phyloP scores from a whole-genome alignment of 1,140 invertebrate species.

The Theocolax elegans region DNA sequence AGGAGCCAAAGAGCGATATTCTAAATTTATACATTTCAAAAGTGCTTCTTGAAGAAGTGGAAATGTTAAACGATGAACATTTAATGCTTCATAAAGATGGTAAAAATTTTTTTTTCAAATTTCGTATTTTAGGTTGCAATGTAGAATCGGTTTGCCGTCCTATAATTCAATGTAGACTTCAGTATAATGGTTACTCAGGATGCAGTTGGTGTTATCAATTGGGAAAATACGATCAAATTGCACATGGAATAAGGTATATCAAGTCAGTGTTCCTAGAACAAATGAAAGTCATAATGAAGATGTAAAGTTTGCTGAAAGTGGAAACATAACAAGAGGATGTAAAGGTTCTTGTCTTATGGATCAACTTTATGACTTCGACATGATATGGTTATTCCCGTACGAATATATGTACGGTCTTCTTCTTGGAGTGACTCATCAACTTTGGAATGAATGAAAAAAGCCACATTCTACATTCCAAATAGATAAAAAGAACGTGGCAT shows the following conservation, averaged over 20 bases:
- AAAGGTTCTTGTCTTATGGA: constrained; percentile 15
- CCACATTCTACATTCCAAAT: not conserved
- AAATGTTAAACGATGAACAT: constrained; percentile 20
- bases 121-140: not conserved
- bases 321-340: constrained; percentile 31
- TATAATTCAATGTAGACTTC: constrained; percentile 40
- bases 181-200: constrained; percentile 40
- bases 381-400: constrained; percentile 39
- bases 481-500: not conserved
- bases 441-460: constrained; percentile 24
- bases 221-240: constrained; percentile 32
- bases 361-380: constrained; percentile 33
- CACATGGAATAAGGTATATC: not conserved
- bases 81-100: constrained; percentile 14
- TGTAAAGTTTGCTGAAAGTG: constrained; percentile 23
- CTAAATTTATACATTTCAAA: constrained; percentile 31
- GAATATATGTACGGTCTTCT: constrained; percentile 42
- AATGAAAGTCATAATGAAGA: constrained; percentile 37
- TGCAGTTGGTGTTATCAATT: constrained; percentile 42
- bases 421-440: constrained; percentile 32
- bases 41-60: not conserved
- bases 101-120: constrained; percentile 32
- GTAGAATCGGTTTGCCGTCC: constrained; percentile 42
- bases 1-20: too few relatives aligned
- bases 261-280: constrained; percentile 16